Evolutionary conservation across 2,888 invertebrate species (phyloP).

Genomic region (Artemia sinica): DNA sequence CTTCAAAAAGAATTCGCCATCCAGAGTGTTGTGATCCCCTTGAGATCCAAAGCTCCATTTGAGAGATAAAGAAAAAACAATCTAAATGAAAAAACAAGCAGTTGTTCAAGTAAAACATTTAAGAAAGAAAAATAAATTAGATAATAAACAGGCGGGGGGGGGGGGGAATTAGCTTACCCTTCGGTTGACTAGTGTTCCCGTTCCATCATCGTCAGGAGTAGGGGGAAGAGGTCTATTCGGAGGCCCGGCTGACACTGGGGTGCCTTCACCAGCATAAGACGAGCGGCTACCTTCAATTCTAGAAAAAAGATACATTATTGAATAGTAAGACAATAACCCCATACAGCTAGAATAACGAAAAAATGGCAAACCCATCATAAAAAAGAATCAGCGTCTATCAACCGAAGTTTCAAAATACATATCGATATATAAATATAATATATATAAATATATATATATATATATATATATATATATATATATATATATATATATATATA

Average conservation of each 20-base stretch:
- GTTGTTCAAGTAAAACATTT: slow-evolving; percentile 17
- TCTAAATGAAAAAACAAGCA: slow-evolving; percentile 7
- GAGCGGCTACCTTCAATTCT: neutral
- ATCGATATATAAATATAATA: too few species aligned
- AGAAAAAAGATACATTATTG: neutral
- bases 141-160: too few species aligned
- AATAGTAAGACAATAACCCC: neutral
- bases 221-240: slow-evolving; percentile 85
- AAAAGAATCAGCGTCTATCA: neutral
- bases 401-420: neutral
- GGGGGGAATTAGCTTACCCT: slow-evolving; percentile 46
- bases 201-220: slow-evolving; percentile 74
- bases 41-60: slow-evolving; percentile 35
- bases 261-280: slow-evolving; percentile 15
- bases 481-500: too few species aligned
- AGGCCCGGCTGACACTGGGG: slow-evolving; percentile 41
- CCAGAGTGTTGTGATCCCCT: too few species aligned
- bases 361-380: slow-evolving; percentile 14
- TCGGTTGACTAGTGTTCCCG: slow-evolving; percentile 78
- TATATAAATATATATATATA: too few species aligned
- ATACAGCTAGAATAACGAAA: neutral
- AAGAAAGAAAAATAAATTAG: slow-evolving; percentile 33
- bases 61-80: slow-evolving; percentile 20
- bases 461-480: neutral
- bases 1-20: too few species aligned